These are phyloP conservation scores for Psephotus haematonotus DNA, from an alignment of 2,113 vertebrate genomes.

Conservation along the genomic window DNA sequence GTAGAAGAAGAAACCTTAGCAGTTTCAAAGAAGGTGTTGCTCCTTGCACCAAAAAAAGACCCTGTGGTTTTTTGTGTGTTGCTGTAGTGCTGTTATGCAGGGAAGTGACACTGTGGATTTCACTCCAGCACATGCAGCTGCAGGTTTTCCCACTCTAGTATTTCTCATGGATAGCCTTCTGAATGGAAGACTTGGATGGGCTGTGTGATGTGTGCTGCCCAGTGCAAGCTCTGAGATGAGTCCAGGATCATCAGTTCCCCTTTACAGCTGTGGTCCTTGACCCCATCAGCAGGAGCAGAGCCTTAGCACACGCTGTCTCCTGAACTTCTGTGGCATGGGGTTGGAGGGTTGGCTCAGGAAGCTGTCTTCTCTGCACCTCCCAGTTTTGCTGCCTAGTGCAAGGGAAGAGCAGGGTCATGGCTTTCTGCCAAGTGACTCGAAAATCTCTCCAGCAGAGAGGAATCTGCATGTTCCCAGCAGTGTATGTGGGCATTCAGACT, in stretches of 20 bases:
- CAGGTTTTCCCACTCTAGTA: background rate
- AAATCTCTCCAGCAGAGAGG: background rate
- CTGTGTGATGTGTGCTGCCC: background rate
- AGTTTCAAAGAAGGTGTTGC: background rate
- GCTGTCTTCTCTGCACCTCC: background rate
- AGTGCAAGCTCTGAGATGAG: background rate
- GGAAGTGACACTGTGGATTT: background rate
- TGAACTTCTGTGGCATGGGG: background rate
- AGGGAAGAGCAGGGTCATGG: background rate
- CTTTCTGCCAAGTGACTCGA: background rate
- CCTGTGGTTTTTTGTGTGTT: background rate
- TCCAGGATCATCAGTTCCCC: background rate
- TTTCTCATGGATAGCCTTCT: background rate
- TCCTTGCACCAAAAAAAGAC: background rate
- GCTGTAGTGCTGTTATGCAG: background rate
- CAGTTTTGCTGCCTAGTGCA: background rate
- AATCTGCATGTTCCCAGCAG: background rate
- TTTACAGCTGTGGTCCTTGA: background rate
- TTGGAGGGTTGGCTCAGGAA: background rate
- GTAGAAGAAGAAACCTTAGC: background rate
- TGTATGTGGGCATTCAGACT: background rate
- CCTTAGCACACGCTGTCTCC: accelerated
- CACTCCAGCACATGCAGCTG: background rate
- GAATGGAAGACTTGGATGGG: background rate
- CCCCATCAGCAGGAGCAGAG: background rate